A percentile compares a stretch with the other conserved stretches of the same genome.
These are phyloP conservation scores for Phyllostomus discolor DNA, from an alignment of 2,113 vertebrate species.

Conservation along the genomic window DNA sequence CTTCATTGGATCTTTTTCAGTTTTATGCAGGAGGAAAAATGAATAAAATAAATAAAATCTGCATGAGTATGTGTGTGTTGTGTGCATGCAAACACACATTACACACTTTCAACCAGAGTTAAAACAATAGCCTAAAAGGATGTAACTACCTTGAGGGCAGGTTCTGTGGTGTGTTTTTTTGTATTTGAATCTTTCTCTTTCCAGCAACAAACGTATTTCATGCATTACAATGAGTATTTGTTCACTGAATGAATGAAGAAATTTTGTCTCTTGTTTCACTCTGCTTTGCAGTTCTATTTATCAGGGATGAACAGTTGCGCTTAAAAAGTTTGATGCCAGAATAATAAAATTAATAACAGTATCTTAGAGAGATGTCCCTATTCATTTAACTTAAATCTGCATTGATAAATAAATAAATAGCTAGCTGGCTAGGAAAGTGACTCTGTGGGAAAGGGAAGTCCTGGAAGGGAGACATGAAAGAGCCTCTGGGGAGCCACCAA, in stretches of 20 bases:
- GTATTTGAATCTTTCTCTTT: not conserved
- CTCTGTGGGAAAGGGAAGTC: not conserved
- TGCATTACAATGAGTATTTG: not conserved
- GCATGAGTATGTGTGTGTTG: not conserved
- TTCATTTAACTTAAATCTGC: not conserved
- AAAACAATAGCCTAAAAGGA: not conserved
- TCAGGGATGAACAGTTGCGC: not conserved
- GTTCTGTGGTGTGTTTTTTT: rapidly evolving
- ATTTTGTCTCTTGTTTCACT: not conserved
- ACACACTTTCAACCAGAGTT: not conserved
- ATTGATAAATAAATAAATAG: not conserved
- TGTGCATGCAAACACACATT: not conserved
- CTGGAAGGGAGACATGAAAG: rapidly evolving
- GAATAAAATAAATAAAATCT: not conserved
- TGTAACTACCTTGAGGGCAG: not conserved
- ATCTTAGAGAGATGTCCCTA: not conserved
- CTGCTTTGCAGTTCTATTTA: not conserved
- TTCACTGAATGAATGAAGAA: not conserved
- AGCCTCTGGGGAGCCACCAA: not conserved
- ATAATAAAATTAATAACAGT: not conserved
- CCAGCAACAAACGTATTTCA: not conserved
- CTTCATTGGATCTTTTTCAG: not conserved
- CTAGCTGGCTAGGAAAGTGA: not conserved
- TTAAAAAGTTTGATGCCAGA: not conserved
- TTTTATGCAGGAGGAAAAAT: not conserved